Percentiles rank a stretch among this genome's conserved stretches.
Evolutionary conservation across 2,888 invertebrate species (phyloP).

Genomic region (Caenorhabditis imperialis): DNA sequence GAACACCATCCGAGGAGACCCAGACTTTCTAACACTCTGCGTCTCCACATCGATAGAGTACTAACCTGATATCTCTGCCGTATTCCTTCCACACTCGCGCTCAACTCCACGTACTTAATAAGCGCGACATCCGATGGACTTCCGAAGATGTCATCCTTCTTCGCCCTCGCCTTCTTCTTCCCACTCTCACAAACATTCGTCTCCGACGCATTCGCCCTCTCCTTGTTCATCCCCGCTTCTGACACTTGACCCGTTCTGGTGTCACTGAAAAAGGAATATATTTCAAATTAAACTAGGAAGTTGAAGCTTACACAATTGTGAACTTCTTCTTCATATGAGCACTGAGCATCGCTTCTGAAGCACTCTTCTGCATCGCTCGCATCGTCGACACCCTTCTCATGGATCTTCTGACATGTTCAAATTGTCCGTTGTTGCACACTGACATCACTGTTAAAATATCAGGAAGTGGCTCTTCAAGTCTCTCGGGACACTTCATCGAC

Average conservation of each 20-base stretch:
- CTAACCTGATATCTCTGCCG: conserved; percentile 71
- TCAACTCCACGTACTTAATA: conserved; percentile 73
- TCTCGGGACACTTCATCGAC: conserved; percentile 57
- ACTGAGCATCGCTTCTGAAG: conserved; percentile 64
- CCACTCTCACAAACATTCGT: conserved; percentile 21
- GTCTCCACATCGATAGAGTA: too few species aligned
- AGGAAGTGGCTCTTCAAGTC: conserved; percentile 72
- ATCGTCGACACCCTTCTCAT: conserved; percentile 69
- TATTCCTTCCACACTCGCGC: conserved; percentile 74
- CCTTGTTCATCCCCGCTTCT: conserved; percentile 56
- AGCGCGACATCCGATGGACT: conserved; percentile 74
- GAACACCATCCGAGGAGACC: too few species aligned
- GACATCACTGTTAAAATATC: conserved; percentile 75
- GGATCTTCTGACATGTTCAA: conserved; percentile 64
- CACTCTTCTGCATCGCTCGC: conserved; percentile 70
- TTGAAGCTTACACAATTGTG: conserved; percentile 69
- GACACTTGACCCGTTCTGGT: conserved; percentile 71
- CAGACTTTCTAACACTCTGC: too few species aligned
- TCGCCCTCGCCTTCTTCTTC: conserved; percentile 13
- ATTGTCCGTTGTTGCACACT: conserved; percentile 74
- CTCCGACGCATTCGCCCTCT: conserved; percentile 21
- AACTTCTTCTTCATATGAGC: conserved; percentile 73
- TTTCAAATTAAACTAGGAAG: neutral
- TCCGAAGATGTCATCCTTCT: conserved; percentile 68
- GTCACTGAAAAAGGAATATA: conserved; percentile 59